These are phyloP conservation scores for Teleogryllus oceanicus DNA, from an alignment of 2,888 invertebrate genomes.

Conservation along the genomic window DNA sequence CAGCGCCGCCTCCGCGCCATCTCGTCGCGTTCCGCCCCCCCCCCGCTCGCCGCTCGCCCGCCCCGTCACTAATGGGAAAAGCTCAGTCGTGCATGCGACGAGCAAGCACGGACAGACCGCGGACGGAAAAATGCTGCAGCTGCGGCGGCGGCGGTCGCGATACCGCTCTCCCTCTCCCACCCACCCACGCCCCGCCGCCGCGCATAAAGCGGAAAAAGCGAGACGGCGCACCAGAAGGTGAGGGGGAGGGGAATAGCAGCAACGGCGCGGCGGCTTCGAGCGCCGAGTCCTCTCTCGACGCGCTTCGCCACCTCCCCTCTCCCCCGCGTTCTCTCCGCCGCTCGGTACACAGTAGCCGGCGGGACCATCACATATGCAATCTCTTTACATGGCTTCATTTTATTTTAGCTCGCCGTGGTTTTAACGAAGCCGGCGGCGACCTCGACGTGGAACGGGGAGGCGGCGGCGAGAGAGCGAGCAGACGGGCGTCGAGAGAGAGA, in stretches of 20 bases:
- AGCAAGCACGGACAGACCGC: slow-evolving; percentile 1
- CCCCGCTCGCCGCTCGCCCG: slow-evolving; percentile 18
- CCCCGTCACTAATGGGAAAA: slow-evolving; percentile 23
- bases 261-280: background rate
- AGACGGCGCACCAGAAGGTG: slow-evolving; percentile 25
- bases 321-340: background rate
- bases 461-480: slow-evolving; percentile 23
- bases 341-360: background rate
- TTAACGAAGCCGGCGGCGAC: slow-evolving; percentile 30
- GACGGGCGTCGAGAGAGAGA: slow-evolving; percentile 19
- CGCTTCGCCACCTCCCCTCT: background rate
- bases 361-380: slow-evolving; percentile 35
- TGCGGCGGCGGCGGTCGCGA: background rate
- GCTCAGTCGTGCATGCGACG: slow-evolving; percentile 19
- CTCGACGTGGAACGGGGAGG: slow-evolving; percentile 25
- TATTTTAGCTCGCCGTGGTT: slow-evolving; percentile 32
- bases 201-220: slow-evolving; percentile 23
- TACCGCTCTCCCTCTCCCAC: background rate
- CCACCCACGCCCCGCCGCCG: background rate
- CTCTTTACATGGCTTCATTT: slow-evolving; percentile 36
- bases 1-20: slow-evolving; percentile 4
- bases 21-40: background rate
- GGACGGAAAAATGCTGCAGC: slow-evolving; percentile 5
- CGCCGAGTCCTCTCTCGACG: background rate
- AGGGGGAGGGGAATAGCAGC: background rate